These are phyloP conservation scores for Meiosimyza platycephala DNA, from an alignment of 2,888 invertebrate genomes.

Conservation along the genomic window DNA sequence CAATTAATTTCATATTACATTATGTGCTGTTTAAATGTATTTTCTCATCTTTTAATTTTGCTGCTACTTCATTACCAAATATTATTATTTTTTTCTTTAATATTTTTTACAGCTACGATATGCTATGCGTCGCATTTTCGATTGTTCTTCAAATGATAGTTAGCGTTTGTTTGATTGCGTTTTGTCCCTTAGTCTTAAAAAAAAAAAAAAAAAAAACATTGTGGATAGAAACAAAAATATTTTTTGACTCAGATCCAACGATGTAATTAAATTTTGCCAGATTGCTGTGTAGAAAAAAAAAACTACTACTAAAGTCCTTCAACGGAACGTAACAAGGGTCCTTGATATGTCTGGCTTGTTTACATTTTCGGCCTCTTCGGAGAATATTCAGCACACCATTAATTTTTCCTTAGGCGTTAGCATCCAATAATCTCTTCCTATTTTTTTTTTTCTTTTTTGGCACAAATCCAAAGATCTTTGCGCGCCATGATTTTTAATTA, in stretches of 20 bases:
- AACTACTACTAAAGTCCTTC: too few species aligned
- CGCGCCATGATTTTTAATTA: constrained; percentile 45
- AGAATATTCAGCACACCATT: background rate
- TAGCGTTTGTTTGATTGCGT: too few species aligned
- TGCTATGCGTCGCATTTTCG: too few species aligned
- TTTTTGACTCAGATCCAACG: constrained; percentile 28
- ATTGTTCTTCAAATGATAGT: too few species aligned
- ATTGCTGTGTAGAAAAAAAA: background rate
- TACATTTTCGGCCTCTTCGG: background rate
- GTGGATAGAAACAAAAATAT: background rate
- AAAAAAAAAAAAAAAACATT: too few species aligned
- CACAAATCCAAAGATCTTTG: constrained; percentile 38
- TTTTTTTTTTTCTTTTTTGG: constrained; percentile 26
- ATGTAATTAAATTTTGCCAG: constrained; percentile 27
- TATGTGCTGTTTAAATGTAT: too few species aligned
- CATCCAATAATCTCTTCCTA: constrained; percentile 8
- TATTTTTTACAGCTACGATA: too few species aligned
- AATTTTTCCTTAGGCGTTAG: background rate
- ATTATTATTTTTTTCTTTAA: too few species aligned
- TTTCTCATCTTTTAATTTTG: too few species aligned
- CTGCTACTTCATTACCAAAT: too few species aligned
- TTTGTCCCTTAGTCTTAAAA: background rate
- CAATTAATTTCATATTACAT: too few species aligned
- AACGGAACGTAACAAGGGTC: too few species aligned
- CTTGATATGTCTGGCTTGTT: background rate